These are phyloP conservation scores for Aricia agestis DNA, from an alignment of 1,140 invertebrate genomes.

Conservation along the genomic window DNA sequence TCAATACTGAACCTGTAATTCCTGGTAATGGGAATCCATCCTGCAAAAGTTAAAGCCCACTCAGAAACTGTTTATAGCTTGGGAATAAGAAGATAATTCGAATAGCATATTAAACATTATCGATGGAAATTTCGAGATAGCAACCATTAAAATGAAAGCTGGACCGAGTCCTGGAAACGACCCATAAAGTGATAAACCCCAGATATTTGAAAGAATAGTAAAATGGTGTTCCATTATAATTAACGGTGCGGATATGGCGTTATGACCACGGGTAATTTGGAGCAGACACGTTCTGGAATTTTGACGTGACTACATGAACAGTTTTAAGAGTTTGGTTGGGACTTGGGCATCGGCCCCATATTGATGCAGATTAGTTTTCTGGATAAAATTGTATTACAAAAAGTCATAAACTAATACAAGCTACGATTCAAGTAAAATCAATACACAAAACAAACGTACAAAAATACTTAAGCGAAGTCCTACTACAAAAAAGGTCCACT, in stretches of 20 bases:
- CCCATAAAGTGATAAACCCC: slow-evolving; percentile 49
- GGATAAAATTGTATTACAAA: too few relatives aligned
- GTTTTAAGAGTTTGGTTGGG: too few relatives aligned
- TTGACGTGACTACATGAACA: too few relatives aligned
- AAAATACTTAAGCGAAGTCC: background rate
- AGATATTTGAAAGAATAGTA: slow-evolving; percentile 43
- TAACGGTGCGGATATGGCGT: slow-evolving; percentile 27
- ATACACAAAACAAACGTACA: background rate
- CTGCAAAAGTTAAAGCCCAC: background rate
- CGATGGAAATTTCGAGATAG: slow-evolving; percentile 27
- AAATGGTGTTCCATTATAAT: slow-evolving; percentile 48
- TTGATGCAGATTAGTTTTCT: too few relatives aligned
- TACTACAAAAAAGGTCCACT: background rate
- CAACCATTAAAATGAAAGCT: slow-evolving; percentile 36
- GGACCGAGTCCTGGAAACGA: slow-evolving; percentile 48
- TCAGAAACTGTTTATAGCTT: background rate
- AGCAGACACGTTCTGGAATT: too few relatives aligned
- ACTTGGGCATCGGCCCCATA: too few relatives aligned
- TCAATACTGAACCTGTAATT: background rate
- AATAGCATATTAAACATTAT: slow-evolving; percentile 9
- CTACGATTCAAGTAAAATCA: background rate
- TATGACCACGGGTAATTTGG: too few relatives aligned
- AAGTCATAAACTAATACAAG: background rate
- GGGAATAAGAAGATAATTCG: background rate
- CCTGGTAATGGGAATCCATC: background rate